These are phyloP conservation scores for Odontocolon sp. DNA, from an alignment of 2,888 invertebrate species.

Conservation along the genomic window DNA sequence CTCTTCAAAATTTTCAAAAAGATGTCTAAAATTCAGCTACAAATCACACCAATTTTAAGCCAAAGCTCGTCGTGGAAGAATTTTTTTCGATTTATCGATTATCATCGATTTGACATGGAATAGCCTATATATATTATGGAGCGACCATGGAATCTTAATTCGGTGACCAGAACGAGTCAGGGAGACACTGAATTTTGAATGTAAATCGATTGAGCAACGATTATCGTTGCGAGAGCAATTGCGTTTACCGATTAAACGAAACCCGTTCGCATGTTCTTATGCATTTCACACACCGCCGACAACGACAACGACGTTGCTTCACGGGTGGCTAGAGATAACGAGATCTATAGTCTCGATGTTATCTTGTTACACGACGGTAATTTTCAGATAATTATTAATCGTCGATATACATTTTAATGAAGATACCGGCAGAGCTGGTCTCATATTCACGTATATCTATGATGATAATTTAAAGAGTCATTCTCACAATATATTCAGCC, in stretches of 20 bases:
- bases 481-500: too few relatives aligned
- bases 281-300: slow-evolving; percentile 29
- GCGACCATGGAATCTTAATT: slow-evolving; percentile 37
- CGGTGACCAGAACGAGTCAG: neutral
- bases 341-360: slow-evolving; percentile 55
- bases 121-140: slow-evolving; percentile 1
- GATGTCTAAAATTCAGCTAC: too few relatives aligned
- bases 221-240: slow-evolving; percentile 31
- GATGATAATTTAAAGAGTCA: neutral
- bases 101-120: too few relatives aligned
- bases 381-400: slow-evolving; percentile 72
- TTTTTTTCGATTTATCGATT: too few relatives aligned
- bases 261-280: slow-evolving; percentile 53
- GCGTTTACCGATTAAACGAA: slow-evolving; percentile 49
- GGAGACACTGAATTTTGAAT: slow-evolving; percentile 38
- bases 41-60: too few relatives aligned
- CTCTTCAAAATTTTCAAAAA: too few relatives aligned
- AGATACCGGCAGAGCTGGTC: slow-evolving; percentile 55
- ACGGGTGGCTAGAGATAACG: slow-evolving; percentile 59
- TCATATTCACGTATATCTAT: too few relatives aligned
- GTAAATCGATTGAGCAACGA: slow-evolving; percentile 50
- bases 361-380: slow-evolving; percentile 59
- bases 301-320: slow-evolving; percentile 40
- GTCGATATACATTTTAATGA: slow-evolving; percentile 66
- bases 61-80: too few relatives aligned